A percentile compares a stretch with the other conserved stretches of the same genome.
These are phyloP conservation scores for Leptobrachium leishanense DNA, from an alignment of 2,113 vertebrate genomes.

Conservation along the genomic window DNA sequence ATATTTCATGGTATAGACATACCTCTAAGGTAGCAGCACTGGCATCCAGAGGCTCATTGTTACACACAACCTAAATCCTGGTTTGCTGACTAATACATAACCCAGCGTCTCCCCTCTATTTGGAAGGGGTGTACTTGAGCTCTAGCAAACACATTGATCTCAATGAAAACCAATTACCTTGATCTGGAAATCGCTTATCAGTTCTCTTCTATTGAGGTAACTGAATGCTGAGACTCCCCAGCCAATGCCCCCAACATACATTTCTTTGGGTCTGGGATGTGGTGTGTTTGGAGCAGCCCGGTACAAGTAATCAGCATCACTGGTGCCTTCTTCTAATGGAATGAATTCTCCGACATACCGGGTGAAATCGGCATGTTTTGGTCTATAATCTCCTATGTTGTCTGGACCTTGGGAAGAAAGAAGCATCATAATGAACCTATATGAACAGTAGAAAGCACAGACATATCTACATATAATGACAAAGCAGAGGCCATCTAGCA, in stretches of 20 bases:
- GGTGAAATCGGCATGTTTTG: constrained; percentile 58
- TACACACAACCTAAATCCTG: no score
- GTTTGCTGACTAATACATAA: no score
- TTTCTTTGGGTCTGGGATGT: constrained; percentile 47
- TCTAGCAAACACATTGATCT: no score
- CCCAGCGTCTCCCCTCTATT: no score
- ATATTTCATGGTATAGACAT: no score
- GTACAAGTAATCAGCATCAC: constrained; percentile 66
- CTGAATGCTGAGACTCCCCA: constrained; percentile 67
- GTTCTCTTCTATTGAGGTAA: constrained; percentile 58
- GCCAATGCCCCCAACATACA: constrained; percentile 63
- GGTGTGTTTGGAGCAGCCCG: constrained; percentile 46
- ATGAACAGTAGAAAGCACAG: no score
- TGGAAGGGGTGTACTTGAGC: no score
- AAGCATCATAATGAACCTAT: no score
- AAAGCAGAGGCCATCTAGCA: no score
- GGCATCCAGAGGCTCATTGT: no score
- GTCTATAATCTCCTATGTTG: constrained; percentile 65
- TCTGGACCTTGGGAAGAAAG: constrained; percentile 67
- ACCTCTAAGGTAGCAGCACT: no score
- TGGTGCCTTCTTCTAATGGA: constrained; percentile 59
- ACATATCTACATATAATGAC: no score
- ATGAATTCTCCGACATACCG: constrained; percentile 57
- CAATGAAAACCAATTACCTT: constrained; percentile 60
- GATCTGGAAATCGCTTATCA: constrained; percentile 64